Percentiles rank a stretch among this genome's conserved stretches.
phyloP scores from a whole-genome alignment of 2,888 invertebrate species.

The Melinopterus prodromus region DNA sequence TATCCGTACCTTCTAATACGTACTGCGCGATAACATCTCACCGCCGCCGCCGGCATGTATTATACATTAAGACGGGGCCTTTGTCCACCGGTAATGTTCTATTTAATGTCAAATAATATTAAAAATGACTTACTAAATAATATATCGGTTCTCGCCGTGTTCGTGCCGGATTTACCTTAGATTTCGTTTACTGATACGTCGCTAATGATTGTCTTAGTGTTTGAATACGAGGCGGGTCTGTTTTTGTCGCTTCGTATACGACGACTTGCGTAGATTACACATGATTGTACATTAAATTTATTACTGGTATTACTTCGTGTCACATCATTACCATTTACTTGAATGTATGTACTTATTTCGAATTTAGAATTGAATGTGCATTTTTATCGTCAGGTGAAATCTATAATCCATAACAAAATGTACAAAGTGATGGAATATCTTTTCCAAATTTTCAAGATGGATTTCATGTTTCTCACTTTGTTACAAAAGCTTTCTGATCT shows the following conservation, averaged over 20 bases:
- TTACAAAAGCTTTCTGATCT: too few relatives aligned
- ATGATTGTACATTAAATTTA: background rate
- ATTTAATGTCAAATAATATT: constrained; percentile 55
- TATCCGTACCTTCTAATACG: constrained; percentile 47
- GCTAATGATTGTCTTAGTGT: constrained; percentile 56
- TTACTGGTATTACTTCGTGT: background rate
- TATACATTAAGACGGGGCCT: constrained; percentile 53
- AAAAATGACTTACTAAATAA: constrained; percentile 59
- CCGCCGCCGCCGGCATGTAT: constrained; percentile 43
- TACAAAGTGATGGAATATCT: too few relatives aligned
- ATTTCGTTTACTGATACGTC: constrained; percentile 54
- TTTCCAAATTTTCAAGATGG: too few relatives aligned
- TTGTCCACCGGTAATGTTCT: constrained; percentile 49
- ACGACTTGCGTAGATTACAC: background rate
- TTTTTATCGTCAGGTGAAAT: background rate
- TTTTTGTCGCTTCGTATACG: constrained; percentile 9
- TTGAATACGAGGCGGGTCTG: constrained; percentile 34
- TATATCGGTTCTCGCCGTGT: constrained; percentile 53
- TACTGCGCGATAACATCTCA: constrained; percentile 47
- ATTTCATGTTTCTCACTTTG: too few relatives aligned
- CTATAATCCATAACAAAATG: too few relatives aligned
- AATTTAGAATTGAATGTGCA: background rate
- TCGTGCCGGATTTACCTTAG: constrained; percentile 49
- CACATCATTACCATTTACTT: background rate
- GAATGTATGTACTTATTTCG: background rate